Evolutionary conservation across 2,888 invertebrate species (phyloP).

Genomic region (Dilophus febrilis): DNA sequence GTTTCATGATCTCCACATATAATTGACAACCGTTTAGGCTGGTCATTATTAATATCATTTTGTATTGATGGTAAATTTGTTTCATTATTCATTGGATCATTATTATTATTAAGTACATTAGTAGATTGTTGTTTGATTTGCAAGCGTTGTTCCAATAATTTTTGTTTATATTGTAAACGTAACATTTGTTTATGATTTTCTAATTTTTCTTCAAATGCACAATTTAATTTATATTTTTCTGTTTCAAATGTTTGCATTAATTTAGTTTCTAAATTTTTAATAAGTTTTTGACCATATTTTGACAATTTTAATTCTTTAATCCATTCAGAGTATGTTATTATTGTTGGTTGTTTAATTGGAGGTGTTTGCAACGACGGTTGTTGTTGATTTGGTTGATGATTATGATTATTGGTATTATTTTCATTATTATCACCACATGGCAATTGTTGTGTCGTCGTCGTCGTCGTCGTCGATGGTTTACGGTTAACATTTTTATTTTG

Average conservation of each 20-base stretch:
- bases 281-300: conserved; percentile 21
- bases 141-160: conserved; percentile 17
- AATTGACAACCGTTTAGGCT: too few species aligned
- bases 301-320: conserved; percentile 24
- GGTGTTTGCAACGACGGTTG: too few species aligned
- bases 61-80: too few species aligned
- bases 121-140: too few species aligned
- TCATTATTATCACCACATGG: conserved; percentile 6
- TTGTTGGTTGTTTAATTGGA: not conserved
- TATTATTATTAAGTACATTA: too few species aligned
- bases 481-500: not conserved
- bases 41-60: too few species aligned
- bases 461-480: not conserved
- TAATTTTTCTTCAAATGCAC: conserved; percentile 19
- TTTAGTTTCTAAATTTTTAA: conserved; percentile 21
- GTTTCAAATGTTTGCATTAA: conserved; percentile 20
- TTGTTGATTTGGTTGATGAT: too few species aligned
- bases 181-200: conserved; percentile 21
- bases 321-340: conserved; percentile 21
- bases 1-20: too few species aligned
- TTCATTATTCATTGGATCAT: too few species aligned
- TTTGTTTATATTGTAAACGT: conserved; percentile 21
- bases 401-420: too few species aligned
- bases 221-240: conserved; percentile 19
- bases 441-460: too few species aligned